Evolutionary conservation across 2,797 vertebrate genomes (phyloP), one percentile per base, ranked within the genome.

Genomic region (Mus spretus): DNA sequence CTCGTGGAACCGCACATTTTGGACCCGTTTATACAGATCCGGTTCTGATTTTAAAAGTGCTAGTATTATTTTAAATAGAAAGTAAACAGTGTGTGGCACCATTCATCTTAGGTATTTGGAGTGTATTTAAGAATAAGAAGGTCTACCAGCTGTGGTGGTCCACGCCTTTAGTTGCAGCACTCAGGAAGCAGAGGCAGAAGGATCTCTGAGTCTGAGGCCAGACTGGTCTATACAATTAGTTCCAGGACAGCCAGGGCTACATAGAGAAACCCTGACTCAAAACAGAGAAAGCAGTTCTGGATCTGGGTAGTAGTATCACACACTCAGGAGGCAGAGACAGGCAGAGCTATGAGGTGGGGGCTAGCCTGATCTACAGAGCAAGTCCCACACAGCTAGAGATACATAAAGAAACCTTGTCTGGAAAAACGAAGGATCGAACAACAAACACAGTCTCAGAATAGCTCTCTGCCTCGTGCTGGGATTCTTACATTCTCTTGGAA

Each of bases 21-120:
- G 34, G 44, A 91, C 34, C 40, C 26, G 12, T 26, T 86, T 87
- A 50, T 80, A 80, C 84, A 65, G 9, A 1, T 65, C 22, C 1
- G 78, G 37, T 72, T 79, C 61, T 84, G 89, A 94, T 89, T 78
- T 84, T 81, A 83, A 91, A 55, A 77, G 77, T 84, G 47, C 26
- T 19, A 61, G 19, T 55, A 70, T 74, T 72, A 80, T 17, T 84
- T 13, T 75, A 28, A 79, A 84, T 88, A 84, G 86, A 96, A 89
- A 90, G 78, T 24, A 87, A 91, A 57, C 34, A 15, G 50, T 31
- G 8, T 74, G 15, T 95, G 81, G 53, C 70, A 89, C 94, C n/a
- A 80, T 57, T 80, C 34, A 74, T 93, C 12, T 77, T 90, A 87
- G 59, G 22, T 93, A 70, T 90, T 89, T 59, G 70, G n/a, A 92